Evolutionary conservation across 2,797 vertebrate species (phyloP), one percentile per base, ranked within the genome.

Genomic region (Lepilemur ruficaudatus): DNA sequence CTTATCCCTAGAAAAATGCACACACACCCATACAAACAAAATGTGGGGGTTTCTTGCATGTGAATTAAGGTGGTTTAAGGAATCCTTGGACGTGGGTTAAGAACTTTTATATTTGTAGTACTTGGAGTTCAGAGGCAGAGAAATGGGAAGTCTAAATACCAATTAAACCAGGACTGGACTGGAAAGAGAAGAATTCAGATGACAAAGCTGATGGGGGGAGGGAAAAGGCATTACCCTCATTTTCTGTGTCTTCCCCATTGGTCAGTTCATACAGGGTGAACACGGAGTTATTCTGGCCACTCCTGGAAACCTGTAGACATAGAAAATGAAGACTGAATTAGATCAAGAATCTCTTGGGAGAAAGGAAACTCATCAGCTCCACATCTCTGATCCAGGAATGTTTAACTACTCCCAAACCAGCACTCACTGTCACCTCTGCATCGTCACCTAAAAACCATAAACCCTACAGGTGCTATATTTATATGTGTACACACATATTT

Each of bases 251-350:
- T 13, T 99, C 99, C 0, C 99, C 99, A 0, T 99, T 99, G 73
- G 98, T 98, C 93, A 99, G 96, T 69, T 99, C 99, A 17, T 99
- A 99, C 52, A 99, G 98, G 0, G 99, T 99, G 97, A 99, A 99
- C 76, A 99, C 99, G 0, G 99, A 99, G 98, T 99, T 99, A 97
- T 99, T 99, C 99, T 99, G 98, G 63, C 99, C 99, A 1, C 99
- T 99, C 98, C 97, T 99, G 8, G 99, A 99, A 97, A 99, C 99
- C 99, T 99, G 91, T 99, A 91, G 43, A 97, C 75, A 97, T 28
- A 88, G 0, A 6, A 96, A 94, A 93, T 23, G 25, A 78, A 43
- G 65, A 59, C 4, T 96, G 41, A 95, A 38, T 87, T 91, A 93
- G 79, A 41, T 41, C n/a, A 50, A 72, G 67, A 69, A 59, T 69